Evolutionary conservation across 2,888 invertebrate genomes (phyloP).

Genomic region (Andrena minutula): DNA sequence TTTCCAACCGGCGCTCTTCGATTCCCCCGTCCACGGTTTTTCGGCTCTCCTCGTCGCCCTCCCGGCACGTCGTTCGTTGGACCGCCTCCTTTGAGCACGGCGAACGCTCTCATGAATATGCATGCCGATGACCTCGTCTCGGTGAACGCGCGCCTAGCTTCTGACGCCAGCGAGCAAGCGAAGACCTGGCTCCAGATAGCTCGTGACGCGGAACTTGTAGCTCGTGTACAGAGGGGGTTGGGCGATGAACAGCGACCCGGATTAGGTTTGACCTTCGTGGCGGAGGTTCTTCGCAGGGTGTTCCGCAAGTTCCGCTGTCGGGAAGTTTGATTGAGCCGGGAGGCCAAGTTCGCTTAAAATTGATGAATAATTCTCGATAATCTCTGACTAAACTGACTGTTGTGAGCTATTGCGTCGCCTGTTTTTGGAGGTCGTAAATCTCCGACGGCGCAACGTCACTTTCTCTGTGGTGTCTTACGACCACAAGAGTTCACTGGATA

Average conservation of each 20-base stretch:
- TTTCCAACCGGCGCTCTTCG: neutral
- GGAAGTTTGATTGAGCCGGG: constrained; percentile 16
- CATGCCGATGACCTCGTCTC: constrained; percentile 45
- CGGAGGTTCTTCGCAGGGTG: neutral
- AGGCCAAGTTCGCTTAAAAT: neutral
- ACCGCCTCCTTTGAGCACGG: constrained; percentile 32
- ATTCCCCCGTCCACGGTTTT: constrained; percentile 17
- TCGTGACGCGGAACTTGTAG: constrained; percentile 13
- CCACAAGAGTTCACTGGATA: no score
- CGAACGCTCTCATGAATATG: constrained; percentile 54
- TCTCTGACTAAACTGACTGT: neutral
- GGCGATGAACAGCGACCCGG: constrained; percentile 21
- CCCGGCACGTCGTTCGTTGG: neutral
- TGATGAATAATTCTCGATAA: neutral
- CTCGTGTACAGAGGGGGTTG: constrained; percentile 5
- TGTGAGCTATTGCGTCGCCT: no score
- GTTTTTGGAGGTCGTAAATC: no score
- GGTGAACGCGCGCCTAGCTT: constrained; percentile 15
- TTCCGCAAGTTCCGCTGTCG: constrained; percentile 1
- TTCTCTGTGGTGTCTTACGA: no score
- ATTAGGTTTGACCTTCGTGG: constrained; percentile 51
- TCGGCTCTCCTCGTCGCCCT: neutral
- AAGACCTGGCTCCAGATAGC: constrained; percentile 26
- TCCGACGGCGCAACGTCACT: no score
- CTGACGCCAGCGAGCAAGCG: constrained; percentile 25